Evolutionary conservation across 2,113 vertebrate genomes (phyloP), one percentile per base, ranked within the genome.

Genomic region (Columba livia): DNA sequence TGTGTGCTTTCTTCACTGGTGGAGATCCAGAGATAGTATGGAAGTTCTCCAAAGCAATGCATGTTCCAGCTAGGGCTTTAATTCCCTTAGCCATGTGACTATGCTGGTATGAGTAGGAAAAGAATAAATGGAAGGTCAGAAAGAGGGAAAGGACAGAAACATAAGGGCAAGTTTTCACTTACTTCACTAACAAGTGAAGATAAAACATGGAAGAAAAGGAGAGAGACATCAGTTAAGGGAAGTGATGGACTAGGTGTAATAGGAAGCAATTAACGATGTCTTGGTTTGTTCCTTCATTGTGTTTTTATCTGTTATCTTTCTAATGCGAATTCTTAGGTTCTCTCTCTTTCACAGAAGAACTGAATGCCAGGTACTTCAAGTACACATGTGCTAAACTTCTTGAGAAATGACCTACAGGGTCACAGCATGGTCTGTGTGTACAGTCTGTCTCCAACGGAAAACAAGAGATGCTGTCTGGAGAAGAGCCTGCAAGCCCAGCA

Each of bases 221-320:
- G 26, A 78, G 21, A 71, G 29, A 42, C 15, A 50, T 54, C 56
- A 77, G 0, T 77, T 77, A 78, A 83, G 51, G 38, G n/a, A 94
- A 66, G 23, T 48, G 72, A 70, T 42, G 60, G 51, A 60, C 38
- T 92, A n/a, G 12, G 51, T 72, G 53, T 11, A 81, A 80, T 38
- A 57, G 42, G 79, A 92, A 84, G 11, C 4, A 78, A 66, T 74
- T 71, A 12, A 26, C 56, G 40, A 24, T 3, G 9, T 56, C 83
- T 93, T 86, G 26, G 7, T 26, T 83, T 48, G 42, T 61, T 95
- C 38, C 34, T 78, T 75, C 54, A 54, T 53, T 79, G 34, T 56
- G 16, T 1, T 90, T 93, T 85, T 85, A 83, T 88, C 61, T 92
- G 34, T 78, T 90, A 47, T 44, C 42, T 95, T 89, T 74, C 56